Percentiles rank a stretch among this genome's conserved stretches.
phyloP scores from a whole-genome alignment of 2,113 vertebrate species.

The Mellivora capensis region DNA sequence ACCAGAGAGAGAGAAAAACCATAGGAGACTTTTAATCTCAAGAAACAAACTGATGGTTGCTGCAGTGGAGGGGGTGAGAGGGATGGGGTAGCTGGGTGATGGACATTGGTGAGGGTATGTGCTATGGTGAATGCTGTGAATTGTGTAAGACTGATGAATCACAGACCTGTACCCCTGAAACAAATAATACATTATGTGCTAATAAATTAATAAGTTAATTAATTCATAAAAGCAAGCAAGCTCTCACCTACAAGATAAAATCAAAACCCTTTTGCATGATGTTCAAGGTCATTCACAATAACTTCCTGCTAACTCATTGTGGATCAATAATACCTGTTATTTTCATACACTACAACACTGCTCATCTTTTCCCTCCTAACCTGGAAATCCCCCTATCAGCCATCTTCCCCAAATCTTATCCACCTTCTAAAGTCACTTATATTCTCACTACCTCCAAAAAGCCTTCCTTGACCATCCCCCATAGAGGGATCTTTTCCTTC shows the following conservation, averaged over 20 bases:
- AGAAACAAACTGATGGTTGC: no score
- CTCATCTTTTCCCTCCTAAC: not conserved
- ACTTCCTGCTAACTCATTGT: not conserved
- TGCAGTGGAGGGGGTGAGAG: no score
- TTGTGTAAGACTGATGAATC: no score
- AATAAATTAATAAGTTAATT: no score
- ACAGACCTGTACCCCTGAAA: no score
- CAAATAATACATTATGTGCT: no score
- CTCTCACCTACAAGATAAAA: not conserved
- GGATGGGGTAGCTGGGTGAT: no score
- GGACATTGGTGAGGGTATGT: no score
- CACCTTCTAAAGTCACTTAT: not conserved
- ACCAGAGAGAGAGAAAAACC: no score
- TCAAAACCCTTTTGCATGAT: not conserved
- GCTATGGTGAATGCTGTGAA: no score
- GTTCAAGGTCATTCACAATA: not conserved
- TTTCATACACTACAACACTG: not conserved
- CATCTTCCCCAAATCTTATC: not conserved
- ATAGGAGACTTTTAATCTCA: no score
- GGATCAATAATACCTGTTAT: not conserved
- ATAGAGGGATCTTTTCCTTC: not conserved
- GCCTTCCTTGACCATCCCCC: not conserved
- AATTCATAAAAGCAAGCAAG: no score
- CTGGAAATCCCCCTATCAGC: not conserved
- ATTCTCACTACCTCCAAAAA: not conserved